A percentile compares a stretch with the other conserved stretches of the same genome.
Evolutionary conservation across 2,797 vertebrate genomes (phyloP).

Genomic region (Echeneis naucrates): DNA sequence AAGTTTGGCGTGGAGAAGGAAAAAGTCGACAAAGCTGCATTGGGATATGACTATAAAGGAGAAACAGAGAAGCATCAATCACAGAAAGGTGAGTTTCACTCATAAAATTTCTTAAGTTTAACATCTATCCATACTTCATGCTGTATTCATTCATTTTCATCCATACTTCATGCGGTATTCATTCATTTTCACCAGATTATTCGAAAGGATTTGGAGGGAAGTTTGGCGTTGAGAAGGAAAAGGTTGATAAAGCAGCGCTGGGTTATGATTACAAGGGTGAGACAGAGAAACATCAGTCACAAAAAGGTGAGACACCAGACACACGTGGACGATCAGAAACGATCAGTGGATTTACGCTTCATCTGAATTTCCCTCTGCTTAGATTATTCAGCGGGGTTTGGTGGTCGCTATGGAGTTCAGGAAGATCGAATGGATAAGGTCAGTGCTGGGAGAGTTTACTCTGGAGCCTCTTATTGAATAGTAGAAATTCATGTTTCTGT

Average conservation of each 20-base stretch:
- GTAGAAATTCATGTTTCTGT: background rate
- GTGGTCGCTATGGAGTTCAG: slow-evolving; percentile 93
- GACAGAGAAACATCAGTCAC: slow-evolving; percentile 86
- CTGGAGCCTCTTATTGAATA: background rate
- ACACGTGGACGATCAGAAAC: background rate
- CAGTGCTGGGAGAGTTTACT: slow-evolving; percentile 9
- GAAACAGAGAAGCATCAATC: slow-evolving; percentile 91
- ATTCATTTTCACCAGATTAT: slow-evolving; percentile 82
- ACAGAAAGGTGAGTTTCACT: slow-evolving; percentile 83
- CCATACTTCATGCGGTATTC: background rate
- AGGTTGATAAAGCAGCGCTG: slow-evolving; percentile 84
- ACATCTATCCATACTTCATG: background rate
- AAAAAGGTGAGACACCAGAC: slow-evolving; percentile 78
- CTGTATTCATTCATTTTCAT: background rate
- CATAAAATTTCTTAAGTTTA: background rate
- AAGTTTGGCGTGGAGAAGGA: slow-evolving; percentile 91
- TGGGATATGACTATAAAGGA: slow-evolving; percentile 92
- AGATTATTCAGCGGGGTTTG: slow-evolving; percentile 96
- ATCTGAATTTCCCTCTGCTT: slow-evolving; percentile 15
- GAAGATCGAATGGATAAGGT: slow-evolving; percentile 95
- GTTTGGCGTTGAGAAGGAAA: slow-evolving; percentile 91
- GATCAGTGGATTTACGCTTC: background rate
- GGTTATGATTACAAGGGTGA: slow-evolving; percentile 83
- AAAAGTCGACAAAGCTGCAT: slow-evolving; percentile 89
- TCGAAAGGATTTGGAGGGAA: slow-evolving; percentile 93